phyloP scores from a whole-genome alignment of 2,113 vertebrate genomes.

The Amphiprion ocellaris region DNA sequence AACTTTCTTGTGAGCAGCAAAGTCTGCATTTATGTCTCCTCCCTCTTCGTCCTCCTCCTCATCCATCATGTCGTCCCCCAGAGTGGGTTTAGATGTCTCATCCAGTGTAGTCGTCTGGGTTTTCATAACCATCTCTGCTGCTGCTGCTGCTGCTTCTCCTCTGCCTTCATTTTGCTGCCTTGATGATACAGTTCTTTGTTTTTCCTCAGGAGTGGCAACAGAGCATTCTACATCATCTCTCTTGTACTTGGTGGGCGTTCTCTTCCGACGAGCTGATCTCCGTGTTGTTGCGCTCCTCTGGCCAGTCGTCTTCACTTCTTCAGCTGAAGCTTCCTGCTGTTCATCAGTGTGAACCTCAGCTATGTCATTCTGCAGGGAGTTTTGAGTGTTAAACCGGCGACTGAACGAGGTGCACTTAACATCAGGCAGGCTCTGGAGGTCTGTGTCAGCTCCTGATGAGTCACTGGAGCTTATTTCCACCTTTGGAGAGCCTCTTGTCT shows the following conservation, averaged over 20 bases:
- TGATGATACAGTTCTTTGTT: not conserved
- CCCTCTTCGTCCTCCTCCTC: constrained; percentile 71
- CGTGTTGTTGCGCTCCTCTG: constrained; percentile 54
- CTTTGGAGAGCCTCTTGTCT: constrained; percentile 57
- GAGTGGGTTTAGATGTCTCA: constrained; percentile 73
- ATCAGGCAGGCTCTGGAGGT: constrained; percentile 39
- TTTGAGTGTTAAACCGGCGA: constrained; percentile 86
- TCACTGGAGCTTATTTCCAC: constrained; percentile 60
- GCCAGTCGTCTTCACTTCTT: constrained; percentile 8
- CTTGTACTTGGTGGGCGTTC: constrained; percentile 87
- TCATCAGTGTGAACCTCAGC: constrained; percentile 81
- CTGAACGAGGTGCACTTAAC: constrained; percentile 83
- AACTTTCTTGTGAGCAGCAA: not conserved
- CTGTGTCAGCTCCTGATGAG: constrained; percentile 31
- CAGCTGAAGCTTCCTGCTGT: constrained; percentile 69
- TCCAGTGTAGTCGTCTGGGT: constrained; percentile 10
- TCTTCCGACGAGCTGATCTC: constrained; percentile 89
- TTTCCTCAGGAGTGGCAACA: constrained; percentile 9
- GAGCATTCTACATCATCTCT: constrained; percentile 78
- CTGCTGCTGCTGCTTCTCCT: constrained; percentile 25
- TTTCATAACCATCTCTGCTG: not conserved
- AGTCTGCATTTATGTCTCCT: constrained; percentile 68
- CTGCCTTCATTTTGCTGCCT: constrained; percentile 20
- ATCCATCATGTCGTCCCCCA: constrained; percentile 74
- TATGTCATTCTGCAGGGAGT: constrained; percentile 87